Evolutionary conservation across 2,797 vertebrate genomes (phyloP), one percentile per base, ranked within the genome.

Genomic region (Fistularia tabacaria): DNA sequence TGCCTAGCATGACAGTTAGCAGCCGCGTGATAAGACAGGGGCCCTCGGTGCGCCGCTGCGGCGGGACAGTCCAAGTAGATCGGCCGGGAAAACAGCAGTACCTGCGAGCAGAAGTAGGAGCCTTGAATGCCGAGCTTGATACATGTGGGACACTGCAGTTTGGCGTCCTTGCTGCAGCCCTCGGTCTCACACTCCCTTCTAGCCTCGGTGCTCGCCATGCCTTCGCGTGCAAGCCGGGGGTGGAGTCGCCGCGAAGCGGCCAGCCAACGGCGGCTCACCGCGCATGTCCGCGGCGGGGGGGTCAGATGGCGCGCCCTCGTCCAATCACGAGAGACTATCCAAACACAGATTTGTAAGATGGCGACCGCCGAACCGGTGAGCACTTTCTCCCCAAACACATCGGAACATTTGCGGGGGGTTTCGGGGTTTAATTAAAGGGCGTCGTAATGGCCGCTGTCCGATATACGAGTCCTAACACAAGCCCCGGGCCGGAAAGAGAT

Each of bases 361-460:
- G 96, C 96, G 94, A 90, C 95, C 69, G 95, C 93, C 91, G 95
- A 96, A 92, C 94, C 95, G 96, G 96, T 98, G 94, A 97, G 96
- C 91, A 86, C 74, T 86, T 85, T 74, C 62, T 64, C 46, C 49
- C 45, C 3, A 37, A 66, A 62, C 52, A 64, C 66, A 72, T 74
- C 46, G 51, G 51, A 71, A 78, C 59, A 61, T 71, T 77, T 69
- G 38, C n/a, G 10, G 14, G 12, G 38, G 6, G 45, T 46, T 7
- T 54, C 38, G 46, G 1, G 1, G 5, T 25, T 8, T 14, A 25
- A 25, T 46, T 56, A 9, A 9, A 4, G n/a, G 3, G 6, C 13
- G 1, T 11, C 4, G 1, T 38, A 0, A 12, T 7, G 1, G 37
- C 6, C 1, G 59, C 68, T 49, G 50, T 64, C 25, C 3, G 3